Conservation (phyloP, 2,113 vertebrate genomes). For the Ascaphus truei region DNA sequence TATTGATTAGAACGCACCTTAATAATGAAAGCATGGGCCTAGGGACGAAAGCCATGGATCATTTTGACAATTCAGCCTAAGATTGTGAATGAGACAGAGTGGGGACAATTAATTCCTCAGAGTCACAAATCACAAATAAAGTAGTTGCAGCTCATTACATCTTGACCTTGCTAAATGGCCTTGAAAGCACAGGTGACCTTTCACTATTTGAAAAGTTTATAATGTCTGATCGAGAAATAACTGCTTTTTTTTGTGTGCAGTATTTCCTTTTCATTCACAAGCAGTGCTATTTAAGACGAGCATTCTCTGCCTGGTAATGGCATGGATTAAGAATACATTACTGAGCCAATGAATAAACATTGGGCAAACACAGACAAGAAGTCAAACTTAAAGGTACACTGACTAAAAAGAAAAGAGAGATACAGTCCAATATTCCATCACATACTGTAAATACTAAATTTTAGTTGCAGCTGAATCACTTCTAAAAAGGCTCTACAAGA, state of each 20-base stretch:
- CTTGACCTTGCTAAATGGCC: conserved; percentile 80
- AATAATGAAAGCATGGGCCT: conserved; percentile 74
- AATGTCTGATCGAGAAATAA: conserved; percentile 52
- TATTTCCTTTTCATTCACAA: too few relatives aligned
- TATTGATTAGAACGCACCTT: conserved; percentile 74
- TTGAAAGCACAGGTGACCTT: conserved; percentile 76
- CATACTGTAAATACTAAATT: too few relatives aligned
- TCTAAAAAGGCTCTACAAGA: too few relatives aligned
- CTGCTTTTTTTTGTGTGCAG: background rate
- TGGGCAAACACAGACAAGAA: background rate
- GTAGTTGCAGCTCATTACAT: conserved; percentile 73
- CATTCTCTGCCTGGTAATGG: background rate
- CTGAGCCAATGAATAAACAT: background rate
- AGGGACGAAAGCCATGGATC: conserved; percentile 73
- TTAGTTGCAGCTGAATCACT: too few relatives aligned
- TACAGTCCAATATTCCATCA: too few relatives aligned
- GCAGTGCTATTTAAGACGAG: background rate
- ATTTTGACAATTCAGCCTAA: conserved; percentile 73
- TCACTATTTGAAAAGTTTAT: conserved; percentile 68
- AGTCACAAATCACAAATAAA: conserved; percentile 76
- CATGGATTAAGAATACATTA: background rate
- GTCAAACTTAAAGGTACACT: background rate
- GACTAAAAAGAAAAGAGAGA: too few relatives aligned
- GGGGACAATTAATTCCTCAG: conserved; percentile 82
- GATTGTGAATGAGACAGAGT: conserved; percentile 71